Evolutionary conservation across 2,113 vertebrate species (phyloP), one percentile per base, ranked within the genome.

Genomic region (Corythoichthys intestinalis): DNA sequence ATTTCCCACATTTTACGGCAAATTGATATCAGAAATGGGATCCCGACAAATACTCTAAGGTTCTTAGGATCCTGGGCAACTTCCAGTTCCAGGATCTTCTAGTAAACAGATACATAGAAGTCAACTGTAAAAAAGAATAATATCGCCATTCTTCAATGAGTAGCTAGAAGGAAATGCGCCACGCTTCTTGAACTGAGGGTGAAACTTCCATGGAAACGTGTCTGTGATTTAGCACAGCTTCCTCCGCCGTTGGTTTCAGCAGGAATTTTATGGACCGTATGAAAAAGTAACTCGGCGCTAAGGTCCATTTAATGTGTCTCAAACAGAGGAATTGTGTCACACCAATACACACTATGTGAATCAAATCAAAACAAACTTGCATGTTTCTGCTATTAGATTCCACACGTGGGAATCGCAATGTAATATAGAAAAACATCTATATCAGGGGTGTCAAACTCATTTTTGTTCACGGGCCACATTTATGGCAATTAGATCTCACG

Each of bases 101-200:
- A 1, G 12, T 37, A 37, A 57, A 57, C 4, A 34, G 54, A 6
- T 58, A 14, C 5, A 14, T 14, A 14, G 12, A 35, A 12, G 14
- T 10, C 53, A 3, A 34, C 20, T 10, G 53, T 10, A 9, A 28
- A 34, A 56, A 3, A 3, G 9, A 13, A 10, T 4, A 3, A 12
- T 12, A 28, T 28, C 4, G 20, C 53, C 28, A 11, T 56, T 34
- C 20, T 28, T 10, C 20, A 65, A 72, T 80, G 69, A 78, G 67
- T 80, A 66, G 3, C 13, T 62, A 67, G 68, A 39, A 74, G 75
- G 71, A 86, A 83, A 79, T 56, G 67, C 67, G 46, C 20, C 69
- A 88, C 85, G 91, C 90, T 93, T 93, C 80, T 91, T 90, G 85
- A 84, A 82, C 65, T 46, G 75, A 80, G 79, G 78, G 75, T 83